Evolutionary conservation across 2,113 vertebrate species (phyloP).

Genomic region (Ciconia boyciana): DNA sequence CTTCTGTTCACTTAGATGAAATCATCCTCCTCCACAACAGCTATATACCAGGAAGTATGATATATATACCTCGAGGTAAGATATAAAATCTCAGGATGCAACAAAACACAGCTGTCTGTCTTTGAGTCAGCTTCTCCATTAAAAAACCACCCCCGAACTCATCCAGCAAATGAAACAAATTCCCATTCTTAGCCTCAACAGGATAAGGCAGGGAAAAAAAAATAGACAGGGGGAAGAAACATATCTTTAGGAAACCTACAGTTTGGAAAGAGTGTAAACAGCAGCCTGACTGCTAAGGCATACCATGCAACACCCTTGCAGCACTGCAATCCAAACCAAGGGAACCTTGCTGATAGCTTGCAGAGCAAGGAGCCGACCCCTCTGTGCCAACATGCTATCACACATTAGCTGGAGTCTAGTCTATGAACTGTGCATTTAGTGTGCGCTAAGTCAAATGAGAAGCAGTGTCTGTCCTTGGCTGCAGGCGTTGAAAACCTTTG

Average conservation of each 20-base stretch:
- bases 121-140: neutral
- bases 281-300: neutral
- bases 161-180: neutral
- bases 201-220: neutral
- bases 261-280: neutral
- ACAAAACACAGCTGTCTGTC: neutral
- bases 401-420: too few species aligned
- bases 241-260: neutral
- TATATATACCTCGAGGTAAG: neutral
- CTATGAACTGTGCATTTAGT: neutral
- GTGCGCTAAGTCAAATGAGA: neutral
- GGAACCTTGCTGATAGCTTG: neutral
- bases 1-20: neutral
- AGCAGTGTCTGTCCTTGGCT: neutral
- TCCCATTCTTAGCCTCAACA: neutral
- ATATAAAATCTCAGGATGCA: neutral
- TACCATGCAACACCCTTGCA: fast-evolving
- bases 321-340: neutral
- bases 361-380: neutral
- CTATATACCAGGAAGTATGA: fast-evolving
- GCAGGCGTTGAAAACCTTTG: neutral
- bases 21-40: neutral
- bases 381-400: fast-evolving
- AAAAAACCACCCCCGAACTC: neutral
- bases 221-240: neutral